Evolutionary conservation across 2,113 vertebrate species (phyloP).

Genomic region (Patagioenas fasciata): DNA sequence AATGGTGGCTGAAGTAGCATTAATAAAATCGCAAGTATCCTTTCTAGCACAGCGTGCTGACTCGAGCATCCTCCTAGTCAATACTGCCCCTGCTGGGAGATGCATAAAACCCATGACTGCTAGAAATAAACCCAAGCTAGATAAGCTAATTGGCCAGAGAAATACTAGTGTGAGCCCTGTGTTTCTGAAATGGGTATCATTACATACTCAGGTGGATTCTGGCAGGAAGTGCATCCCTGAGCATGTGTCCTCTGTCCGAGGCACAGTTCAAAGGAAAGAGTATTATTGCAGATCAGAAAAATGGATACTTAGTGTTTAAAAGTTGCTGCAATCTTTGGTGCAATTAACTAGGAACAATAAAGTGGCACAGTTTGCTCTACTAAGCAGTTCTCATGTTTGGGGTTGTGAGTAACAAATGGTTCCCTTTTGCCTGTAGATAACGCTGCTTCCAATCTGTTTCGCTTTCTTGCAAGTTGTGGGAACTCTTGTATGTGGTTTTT

Average conservation of each 20-base stretch:
- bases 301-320: not conserved
- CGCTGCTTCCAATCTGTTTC: not conserved
- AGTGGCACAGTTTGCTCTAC: not conserved
- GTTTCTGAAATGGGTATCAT: not conserved
- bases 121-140: not conserved
- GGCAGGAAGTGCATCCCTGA: not conserved
- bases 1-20: not conserved
- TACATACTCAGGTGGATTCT: not conserved
- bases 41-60: not conserved
- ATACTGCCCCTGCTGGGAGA: not conserved
- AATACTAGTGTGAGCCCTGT: not conserved
- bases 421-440: slow-evolving; percentile 13
- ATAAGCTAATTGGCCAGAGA: not conserved
- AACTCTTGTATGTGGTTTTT: not conserved
- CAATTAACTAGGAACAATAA: not conserved
- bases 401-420: not conserved
- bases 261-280: not conserved
- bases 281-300: not conserved
- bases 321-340: not conserved
- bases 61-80: not conserved
- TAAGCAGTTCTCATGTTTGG: slow-evolving; percentile 7
- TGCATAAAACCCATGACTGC: not conserved
- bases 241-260: fast-evolving
- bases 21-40: not conserved
- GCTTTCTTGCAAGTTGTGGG: slow-evolving; percentile 12